Evolutionary conservation across 2,888 invertebrate genomes (phyloP).

Genomic region (Chloroclysta siterata): DNA sequence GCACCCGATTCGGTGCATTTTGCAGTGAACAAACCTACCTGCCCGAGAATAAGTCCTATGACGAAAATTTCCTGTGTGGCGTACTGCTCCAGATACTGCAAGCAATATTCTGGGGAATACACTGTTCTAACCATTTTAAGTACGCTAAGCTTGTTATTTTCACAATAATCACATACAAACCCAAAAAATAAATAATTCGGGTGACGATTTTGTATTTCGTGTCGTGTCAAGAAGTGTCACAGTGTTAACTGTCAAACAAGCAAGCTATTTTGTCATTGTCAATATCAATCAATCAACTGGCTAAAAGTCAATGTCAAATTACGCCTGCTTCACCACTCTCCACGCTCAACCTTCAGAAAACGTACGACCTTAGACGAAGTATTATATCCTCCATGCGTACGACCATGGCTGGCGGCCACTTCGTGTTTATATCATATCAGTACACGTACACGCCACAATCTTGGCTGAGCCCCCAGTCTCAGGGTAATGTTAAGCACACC

Average conservation of each 20-base stretch:
- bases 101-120: conserved; percentile 88
- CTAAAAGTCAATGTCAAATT: too few species aligned
- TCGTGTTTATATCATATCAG: too few species aligned
- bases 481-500: too few species aligned
- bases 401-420: too few species aligned
- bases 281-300: background rate
- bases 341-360: too few species aligned
- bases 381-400: too few species aligned
- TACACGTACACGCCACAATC: too few species aligned
- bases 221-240: background rate
- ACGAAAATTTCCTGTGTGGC: conserved; percentile 86
- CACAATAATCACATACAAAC: background rate
- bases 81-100: conserved; percentile 88
- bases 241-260: too few species aligned
- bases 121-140: conserved; percentile 87
- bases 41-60: conserved; percentile 91
- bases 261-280: background rate
- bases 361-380: too few species aligned
- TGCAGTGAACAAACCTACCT: conserved; percentile 88
- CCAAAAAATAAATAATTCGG: background rate
- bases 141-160: conserved; percentile 2
- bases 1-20: background rate
- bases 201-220: conserved; percentile 6
- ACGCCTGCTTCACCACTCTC: too few species aligned
- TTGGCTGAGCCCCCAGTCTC: too few species aligned